These are phyloP conservation scores for Adela reaumurella DNA, from an alignment of 2,888 invertebrate species.

Conservation along the genomic window DNA sequence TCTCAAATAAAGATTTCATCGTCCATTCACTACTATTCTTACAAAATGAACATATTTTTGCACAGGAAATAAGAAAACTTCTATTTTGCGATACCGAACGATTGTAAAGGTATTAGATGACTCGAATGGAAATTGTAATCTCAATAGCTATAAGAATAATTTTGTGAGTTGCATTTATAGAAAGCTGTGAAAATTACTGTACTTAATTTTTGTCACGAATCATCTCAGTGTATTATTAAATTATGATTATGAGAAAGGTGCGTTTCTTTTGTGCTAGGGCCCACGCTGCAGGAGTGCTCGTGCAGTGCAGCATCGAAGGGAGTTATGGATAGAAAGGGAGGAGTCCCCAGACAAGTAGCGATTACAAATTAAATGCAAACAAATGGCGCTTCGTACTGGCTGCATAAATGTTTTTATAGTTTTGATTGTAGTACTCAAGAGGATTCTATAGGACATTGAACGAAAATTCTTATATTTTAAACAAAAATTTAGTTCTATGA, in stretches of 20 bases:
- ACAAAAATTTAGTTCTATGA: too few species aligned
- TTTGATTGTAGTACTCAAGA: too few species aligned
- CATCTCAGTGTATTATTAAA: constrained; percentile 45
- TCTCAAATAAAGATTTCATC: not conserved
- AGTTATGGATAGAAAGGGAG: too few species aligned
- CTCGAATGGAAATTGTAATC: not conserved
- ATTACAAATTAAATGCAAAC: too few species aligned
- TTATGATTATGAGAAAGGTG: constrained; percentile 22
- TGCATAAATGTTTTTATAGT: too few species aligned
- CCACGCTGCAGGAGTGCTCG: too few species aligned
- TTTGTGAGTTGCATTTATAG: constrained; percentile 27
- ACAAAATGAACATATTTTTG: not conserved
- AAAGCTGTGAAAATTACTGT: constrained; percentile 45
- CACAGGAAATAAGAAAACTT: not conserved
- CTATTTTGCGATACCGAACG: not conserved
- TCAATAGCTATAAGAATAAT: not conserved
- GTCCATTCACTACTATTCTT: not conserved
- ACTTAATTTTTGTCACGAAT: constrained; percentile 47
- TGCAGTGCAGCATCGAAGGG: too few species aligned
- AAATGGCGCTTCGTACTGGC: too few species aligned
- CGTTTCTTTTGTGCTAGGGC: too few species aligned
- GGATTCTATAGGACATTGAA: too few species aligned
- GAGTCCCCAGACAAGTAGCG: too few species aligned
- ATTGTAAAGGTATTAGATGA: not conserved
- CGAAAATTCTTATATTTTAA: too few species aligned